Evolutionary conservation across 2,888 invertebrate genomes (phyloP), one percentile per base, ranked within the genome.

Genomic region (Catocala sponsa): DNA sequence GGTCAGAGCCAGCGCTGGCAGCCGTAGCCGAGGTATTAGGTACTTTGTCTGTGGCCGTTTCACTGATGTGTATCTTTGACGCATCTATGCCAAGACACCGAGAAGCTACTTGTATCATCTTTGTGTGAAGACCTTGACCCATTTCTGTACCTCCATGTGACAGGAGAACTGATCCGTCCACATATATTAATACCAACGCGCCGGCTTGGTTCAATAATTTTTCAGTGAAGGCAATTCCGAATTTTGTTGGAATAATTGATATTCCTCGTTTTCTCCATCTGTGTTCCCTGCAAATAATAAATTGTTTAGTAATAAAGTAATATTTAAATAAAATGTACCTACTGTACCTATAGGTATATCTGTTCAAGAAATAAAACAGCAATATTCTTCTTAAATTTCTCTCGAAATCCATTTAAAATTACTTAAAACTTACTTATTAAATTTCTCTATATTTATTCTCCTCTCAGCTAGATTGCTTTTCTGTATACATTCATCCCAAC

Each of bases 81-180:
- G 95, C 85, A 4, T 97, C 96, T 41, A 98, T 95, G 54, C 95
- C 96, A 11, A 98, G 91, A 0, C 95, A 95, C 67, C 96, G 95
- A 49, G 98, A 97, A 4, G 98, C 98, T 10, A 98, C 96, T 95
- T 99, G 99, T 57, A 98, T 96, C 97, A 99, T 98, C 95, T 99
- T 99, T 0, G 98, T 99, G 85, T 99, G 98, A 5, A 99, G 93
- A 0, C 99, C 99, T 92, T 99, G 99, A 0, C 99, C 99, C 97
- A 99, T 99, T 95, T 99, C 99, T 7, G 97, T 97, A n/a, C 99
- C 99, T 41, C 98, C 98, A 84, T 98, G 98, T 0, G 97, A 96
- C 13, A 99, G 79, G 10, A 99, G 94, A 2, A 99, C 98, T 0
- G 98, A 98, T 0, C 98, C 99, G 87, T 98, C 98, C 0, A 95